These are phyloP conservation scores for Lasioglossum vierecki DNA, from an alignment of 2,888 invertebrate species.

Conservation along the genomic window DNA sequence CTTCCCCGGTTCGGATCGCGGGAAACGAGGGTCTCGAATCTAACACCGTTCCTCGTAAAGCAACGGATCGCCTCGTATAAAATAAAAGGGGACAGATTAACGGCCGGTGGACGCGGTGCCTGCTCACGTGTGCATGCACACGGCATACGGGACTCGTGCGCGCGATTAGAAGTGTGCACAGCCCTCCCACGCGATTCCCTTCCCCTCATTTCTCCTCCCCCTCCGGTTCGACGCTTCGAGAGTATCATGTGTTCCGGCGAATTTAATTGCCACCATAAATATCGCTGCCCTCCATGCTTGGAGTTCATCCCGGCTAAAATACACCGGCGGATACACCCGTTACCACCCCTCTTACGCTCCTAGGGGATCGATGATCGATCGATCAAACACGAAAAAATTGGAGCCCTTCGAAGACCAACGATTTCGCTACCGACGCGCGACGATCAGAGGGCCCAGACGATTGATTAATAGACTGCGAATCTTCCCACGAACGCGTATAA, in stretches of 20 bases:
- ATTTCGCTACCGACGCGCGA: background rate
- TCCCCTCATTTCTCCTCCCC: background rate
- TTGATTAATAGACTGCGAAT: background rate
- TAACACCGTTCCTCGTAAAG: conserved; percentile 72
- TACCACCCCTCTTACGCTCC: conserved; percentile 6
- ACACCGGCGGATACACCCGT: conserved; percentile 24
- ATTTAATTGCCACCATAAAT: conserved; percentile 82
- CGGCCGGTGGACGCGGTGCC: conserved; percentile 58
- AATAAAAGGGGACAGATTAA: conserved; percentile 74
- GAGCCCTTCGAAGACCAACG: background rate
- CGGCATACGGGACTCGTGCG: conserved; percentile 44
- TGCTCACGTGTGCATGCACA: conserved; percentile 49
- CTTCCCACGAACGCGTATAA: background rate
- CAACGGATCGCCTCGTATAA: conserved; percentile 72
- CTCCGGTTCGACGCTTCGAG: conserved; percentile 38
- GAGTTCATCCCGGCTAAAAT: conserved; percentile 46
- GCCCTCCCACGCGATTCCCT: conserved; percentile 60
- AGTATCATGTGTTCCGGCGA: conserved; percentile 70
- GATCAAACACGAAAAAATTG: background rate
- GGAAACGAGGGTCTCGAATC: conserved; percentile 63
- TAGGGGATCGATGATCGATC: conserved; percentile 6
- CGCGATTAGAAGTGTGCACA: conserved; percentile 53
- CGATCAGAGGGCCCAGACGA: background rate
- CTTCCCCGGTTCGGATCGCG: conserved; percentile 43
- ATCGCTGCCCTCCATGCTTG: conserved; percentile 61